Evolutionary conservation across 1,140 invertebrate genomes (phyloP).

Genomic region (Drosophila guanche): DNA sequence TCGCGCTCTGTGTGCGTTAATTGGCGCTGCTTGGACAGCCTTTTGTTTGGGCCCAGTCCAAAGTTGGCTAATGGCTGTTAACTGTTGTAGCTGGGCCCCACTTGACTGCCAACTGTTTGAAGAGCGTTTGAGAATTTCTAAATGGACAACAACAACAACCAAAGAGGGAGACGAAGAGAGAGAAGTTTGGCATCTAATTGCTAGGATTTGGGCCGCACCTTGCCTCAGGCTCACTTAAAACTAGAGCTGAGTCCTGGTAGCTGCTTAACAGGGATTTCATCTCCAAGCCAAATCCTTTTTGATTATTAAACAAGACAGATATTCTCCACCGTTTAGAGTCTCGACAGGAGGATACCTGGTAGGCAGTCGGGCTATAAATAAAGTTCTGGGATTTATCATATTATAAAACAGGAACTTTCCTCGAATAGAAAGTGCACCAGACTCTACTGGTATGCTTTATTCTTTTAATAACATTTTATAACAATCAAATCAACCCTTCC

Average conservation of each 20-base stretch:
- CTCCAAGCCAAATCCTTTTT: conserved; percentile 11
- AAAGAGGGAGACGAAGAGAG: background rate
- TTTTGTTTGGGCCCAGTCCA: conserved; percentile 61
- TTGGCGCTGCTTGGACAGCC: conserved; percentile 56
- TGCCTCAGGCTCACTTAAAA: conserved; percentile 26
- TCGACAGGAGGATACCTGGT: too few relatives aligned
- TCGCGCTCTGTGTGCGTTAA: conserved; percentile 51
- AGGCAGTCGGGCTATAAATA: too few relatives aligned
- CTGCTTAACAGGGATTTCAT: background rate
- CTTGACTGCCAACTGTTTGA: conserved; percentile 55
- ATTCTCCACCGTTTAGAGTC: too few relatives aligned
- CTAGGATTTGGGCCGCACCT: conserved; percentile 30
- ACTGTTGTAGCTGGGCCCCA: conserved; percentile 35
- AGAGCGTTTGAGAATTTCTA: conserved; percentile 72
- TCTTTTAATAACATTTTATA: too few relatives aligned
- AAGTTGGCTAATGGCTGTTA: conserved; percentile 68
- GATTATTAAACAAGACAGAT: background rate
- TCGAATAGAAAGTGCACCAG: too few relatives aligned
- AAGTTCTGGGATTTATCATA: too few relatives aligned
- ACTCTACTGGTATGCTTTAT: too few relatives aligned
- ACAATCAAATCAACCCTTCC: too few relatives aligned
- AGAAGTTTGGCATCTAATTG: conserved; percentile 52
- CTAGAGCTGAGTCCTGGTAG: conserved; percentile 27
- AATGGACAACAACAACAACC: conserved; percentile 3
- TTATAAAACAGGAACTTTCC: too few relatives aligned